phyloP scores from a whole-genome alignment of 2,113 vertebrate genomes.

The Psilopogon haemacephalus region DNA sequence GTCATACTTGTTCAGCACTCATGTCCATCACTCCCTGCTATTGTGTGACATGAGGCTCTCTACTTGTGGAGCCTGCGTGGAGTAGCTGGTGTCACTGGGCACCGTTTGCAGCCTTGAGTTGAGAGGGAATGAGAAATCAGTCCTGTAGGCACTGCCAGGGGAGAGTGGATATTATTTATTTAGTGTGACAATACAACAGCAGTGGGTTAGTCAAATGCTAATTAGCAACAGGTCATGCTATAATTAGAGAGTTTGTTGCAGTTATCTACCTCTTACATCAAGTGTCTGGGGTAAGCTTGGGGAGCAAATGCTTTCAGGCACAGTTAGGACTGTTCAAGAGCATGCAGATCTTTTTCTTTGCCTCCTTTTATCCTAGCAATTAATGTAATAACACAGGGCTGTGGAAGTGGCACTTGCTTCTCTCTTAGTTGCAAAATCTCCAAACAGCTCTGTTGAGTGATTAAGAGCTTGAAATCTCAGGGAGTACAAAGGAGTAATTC shows the following conservation, averaged over 20 bases:
- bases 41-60: neutral
- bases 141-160: neutral
- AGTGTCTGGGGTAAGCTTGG: neutral
- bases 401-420: constrained; percentile 17
- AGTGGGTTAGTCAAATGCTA: constrained; percentile 22
- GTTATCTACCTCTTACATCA: neutral
- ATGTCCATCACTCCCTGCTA: rapidly evolving
- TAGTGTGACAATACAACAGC: neutral
- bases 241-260: constrained; percentile 11
- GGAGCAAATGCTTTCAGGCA: neutral
- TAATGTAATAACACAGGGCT: neutral
- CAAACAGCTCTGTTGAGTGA: neutral
- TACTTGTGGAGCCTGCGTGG: neutral
- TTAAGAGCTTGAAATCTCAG: neutral
- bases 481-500: neutral
- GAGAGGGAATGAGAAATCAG: neutral
- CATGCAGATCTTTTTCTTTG: neutral
- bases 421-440: constrained; percentile 7
- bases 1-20: neutral
- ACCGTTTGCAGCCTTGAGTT: neutral
- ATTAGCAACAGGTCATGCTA: constrained; percentile 32
- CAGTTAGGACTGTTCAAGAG: neutral
- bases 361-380: neutral
- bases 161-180: neutral
- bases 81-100: neutral